Percentiles rank a stretch among this genome's conserved stretches.
phyloP scores from a whole-genome alignment of 1,140 invertebrate species.

The Campoletis sonorensis region DNA sequence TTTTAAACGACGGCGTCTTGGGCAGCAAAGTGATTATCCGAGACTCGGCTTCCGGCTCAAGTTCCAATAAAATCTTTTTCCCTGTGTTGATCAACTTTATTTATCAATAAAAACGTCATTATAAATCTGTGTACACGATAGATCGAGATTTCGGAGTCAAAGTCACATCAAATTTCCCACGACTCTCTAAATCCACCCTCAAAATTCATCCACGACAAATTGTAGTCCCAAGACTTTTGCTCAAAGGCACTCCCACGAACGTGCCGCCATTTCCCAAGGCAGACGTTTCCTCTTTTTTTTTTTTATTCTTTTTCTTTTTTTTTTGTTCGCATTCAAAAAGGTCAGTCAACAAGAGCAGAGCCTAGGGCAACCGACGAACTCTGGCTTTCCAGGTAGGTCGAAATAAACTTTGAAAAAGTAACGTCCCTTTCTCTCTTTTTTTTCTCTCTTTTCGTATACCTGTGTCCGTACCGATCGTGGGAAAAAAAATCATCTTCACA shows the following conservation, averaged over 20 bases:
- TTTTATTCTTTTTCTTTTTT: constrained; percentile 3
- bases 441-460: constrained; percentile 4
- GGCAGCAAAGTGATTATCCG: constrained; percentile 49
- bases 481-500: neutral
- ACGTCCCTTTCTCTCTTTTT: neutral
- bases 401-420: constrained; percentile 17
- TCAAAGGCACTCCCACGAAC: constrained; percentile 23
- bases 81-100: neutral
- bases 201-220: constrained; percentile 19
- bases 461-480: constrained; percentile 17
- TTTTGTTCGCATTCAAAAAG: constrained; percentile 15
- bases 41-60: constrained; percentile 60
- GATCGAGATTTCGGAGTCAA: neutral
- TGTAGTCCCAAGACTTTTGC: neutral
- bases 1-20: constrained; percentile 51
- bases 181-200: neutral
- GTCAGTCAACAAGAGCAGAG: neutral
- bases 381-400: constrained; percentile 30
- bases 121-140: neutral
- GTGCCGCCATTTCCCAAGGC: constrained; percentile 21
- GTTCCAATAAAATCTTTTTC: constrained; percentile 51
- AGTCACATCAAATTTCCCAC: constrained; percentile 32
- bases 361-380: constrained; percentile 16
- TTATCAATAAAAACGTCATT: neutral
- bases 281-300: constrained; percentile 4